Percentiles rank a stretch among this genome's conserved stretches.
These are phyloP conservation scores for Bedellia somnulentella DNA, from an alignment of 2,888 invertebrate genomes.

Conservation along the genomic window DNA sequence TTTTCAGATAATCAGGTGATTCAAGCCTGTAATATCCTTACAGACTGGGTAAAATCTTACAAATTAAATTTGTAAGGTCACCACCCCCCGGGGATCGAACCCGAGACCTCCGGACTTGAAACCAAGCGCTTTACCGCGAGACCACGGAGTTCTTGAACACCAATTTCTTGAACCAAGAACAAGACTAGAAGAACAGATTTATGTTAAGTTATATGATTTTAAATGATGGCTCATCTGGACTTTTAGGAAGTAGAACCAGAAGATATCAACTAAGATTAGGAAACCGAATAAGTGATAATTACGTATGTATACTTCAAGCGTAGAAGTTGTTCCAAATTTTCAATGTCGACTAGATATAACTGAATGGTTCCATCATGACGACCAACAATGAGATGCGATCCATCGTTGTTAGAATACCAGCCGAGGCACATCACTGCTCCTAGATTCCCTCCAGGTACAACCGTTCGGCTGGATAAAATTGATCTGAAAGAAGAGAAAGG, in stretches of 20 bases:
- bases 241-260: no score
- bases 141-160: no score
- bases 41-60: no score
- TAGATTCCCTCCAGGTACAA: slow-evolving; percentile 42
- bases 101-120: no score
- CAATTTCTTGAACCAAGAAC: no score
- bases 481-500: slow-evolving; percentile 30
- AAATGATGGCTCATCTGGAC: no score
- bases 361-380: slow-evolving; percentile 52
- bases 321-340: slow-evolving; percentile 33
- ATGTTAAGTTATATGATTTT: not conserved
- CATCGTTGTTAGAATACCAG: slow-evolving; percentile 28
- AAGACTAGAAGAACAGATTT: not conserved
- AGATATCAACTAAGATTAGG: not conserved
- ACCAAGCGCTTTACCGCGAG: no score
- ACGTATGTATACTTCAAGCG: slow-evolving; percentile 46
- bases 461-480: slow-evolving; percentile 28
- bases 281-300: slow-evolving; percentile 11
- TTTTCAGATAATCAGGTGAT: no score
- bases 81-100: no score
- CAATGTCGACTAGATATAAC: slow-evolving; percentile 51
- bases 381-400: slow-evolving; percentile 36
- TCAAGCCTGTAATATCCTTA: no score
- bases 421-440: slow-evolving; percentile 46
- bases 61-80: no score